Evolutionary conservation across 1,140 invertebrate species (phyloP).

Genomic region (Amyelois transitella): DNA sequence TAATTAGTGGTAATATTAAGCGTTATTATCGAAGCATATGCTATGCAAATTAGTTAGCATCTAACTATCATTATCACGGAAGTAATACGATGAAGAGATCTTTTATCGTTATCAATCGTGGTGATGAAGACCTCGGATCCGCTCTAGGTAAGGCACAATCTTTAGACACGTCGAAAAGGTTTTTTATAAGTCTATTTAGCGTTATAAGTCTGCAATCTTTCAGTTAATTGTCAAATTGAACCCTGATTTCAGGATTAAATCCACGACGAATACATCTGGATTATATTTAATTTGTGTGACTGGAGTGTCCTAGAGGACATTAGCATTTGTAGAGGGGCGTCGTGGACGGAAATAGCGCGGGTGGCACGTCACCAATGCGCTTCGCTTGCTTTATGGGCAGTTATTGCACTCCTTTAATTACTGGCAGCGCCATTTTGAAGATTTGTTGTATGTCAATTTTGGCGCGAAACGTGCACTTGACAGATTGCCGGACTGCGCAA

Average conservation of each 20-base stretch:
- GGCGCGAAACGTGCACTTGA: slow-evolving; percentile 45
- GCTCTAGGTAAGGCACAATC: no score
- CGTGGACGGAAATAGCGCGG: slow-evolving; percentile 58
- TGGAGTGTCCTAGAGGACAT: slow-evolving; percentile 62
- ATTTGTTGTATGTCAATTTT: slow-evolving; percentile 61
- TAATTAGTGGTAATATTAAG: no score
- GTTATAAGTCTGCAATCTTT: no score
- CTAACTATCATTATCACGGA: no score
- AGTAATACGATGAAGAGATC: no score
- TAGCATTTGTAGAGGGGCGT: slow-evolving; percentile 66
- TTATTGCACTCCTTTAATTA: slow-evolving; percentile 66
- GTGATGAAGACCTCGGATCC: no score
- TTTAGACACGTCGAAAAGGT: no score
- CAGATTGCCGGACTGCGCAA: slow-evolving; percentile 29
- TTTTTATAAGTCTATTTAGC: no score
- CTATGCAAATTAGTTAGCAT: no score
- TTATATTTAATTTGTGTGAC: slow-evolving; percentile 16
- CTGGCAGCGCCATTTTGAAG: slow-evolving; percentile 55
- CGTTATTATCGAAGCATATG: no score
- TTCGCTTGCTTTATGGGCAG: slow-evolving; percentile 54
- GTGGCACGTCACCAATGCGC: slow-evolving; percentile 55
- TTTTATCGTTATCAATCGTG: no score
- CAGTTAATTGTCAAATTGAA: no score
- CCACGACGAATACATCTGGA: neutral
- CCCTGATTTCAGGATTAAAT: neutral